Percentiles rank a stretch among this genome's conserved stretches.
Evolutionary conservation across 2,113 vertebrate genomes (phyloP).

Genomic region (Pogonocichla stellata): DNA sequence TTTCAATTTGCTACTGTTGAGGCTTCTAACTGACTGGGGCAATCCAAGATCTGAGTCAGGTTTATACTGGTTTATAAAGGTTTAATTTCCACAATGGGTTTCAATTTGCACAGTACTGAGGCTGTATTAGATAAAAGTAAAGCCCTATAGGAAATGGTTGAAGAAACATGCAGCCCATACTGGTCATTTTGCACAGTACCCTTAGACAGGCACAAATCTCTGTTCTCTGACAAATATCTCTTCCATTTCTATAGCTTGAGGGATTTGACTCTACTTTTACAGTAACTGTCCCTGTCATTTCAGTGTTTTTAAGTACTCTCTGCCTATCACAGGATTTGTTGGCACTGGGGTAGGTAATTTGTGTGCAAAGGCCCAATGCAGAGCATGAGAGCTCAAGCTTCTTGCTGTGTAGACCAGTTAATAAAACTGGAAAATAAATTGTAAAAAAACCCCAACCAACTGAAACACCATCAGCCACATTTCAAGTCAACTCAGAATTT

Average conservation of each 20-base stretch:
- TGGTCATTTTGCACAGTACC: not conserved
- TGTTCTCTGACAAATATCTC: not conserved
- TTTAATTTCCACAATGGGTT: not conserved
- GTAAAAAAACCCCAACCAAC: not conserved
- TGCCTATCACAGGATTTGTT: not conserved
- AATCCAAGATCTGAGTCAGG: not conserved
- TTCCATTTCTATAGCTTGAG: not conserved
- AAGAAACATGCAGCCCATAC: not conserved
- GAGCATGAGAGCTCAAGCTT: too few species aligned
- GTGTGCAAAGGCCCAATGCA: not conserved
- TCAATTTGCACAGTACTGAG: not conserved
- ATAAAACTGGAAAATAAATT: not conserved
- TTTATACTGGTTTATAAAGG: not conserved
- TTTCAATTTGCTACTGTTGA: not conserved
- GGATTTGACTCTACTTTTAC: not conserved
- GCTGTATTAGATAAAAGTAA: not conserved
- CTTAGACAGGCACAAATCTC: not conserved
- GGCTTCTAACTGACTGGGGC: not conserved
- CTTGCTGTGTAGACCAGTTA: not conserved
- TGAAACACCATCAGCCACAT: not conserved
- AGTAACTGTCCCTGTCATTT: not conserved
- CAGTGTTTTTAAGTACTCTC: not conserved
- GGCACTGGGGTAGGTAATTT: not conserved
- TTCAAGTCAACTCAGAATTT: not conserved
- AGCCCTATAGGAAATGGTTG: not conserved